Evolutionary conservation across 2,113 vertebrate genomes (phyloP), one percentile per base, ranked within the genome.

Genomic region (Cygnus buccinator): DNA sequence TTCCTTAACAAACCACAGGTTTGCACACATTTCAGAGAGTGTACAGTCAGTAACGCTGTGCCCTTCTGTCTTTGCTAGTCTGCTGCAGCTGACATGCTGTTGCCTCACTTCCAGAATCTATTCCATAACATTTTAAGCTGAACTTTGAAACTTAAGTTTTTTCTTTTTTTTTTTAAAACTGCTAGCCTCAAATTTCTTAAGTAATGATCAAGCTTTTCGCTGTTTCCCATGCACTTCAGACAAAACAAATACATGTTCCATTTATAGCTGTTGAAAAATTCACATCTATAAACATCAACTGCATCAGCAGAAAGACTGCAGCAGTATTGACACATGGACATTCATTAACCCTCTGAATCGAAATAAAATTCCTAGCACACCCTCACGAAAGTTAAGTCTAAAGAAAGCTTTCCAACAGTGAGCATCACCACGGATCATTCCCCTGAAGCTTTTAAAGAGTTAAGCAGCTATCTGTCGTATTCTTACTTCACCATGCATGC

Each of bases 181-280:
- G 3, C 31, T n/a, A 82, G 77, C 66, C 71, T 63, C 84, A 62
- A 84, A 68, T 93, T 89, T 96, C 75, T 62, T 29, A 87, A 29
- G 25, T 90, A 46, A 90, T 4, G 52, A 89, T 48, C 73, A 62
- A 95, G 88, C 28, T 77, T 93, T 95, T 78, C 11, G 9, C 54
- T 26, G 37, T 54, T n/a, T 93, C 87, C 92, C 94, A 95, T 66
- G 77, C 77, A 55, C 63, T 82, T 95, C 7, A 93, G 89, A 85
- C 54, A 91, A 87, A 94, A 94, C 54, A 95, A 92, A 87, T 3
- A 87, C 71, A 73, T 50, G 50, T 89, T 92, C 87, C n/a, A 4
- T 94, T 96, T 95, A 96, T 87, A 97, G 87, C 61, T 52, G 84
- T 71, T 83, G 71, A 94, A 94, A 92, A 94, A 83, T 80, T 89